Evolutionary conservation across 2,888 invertebrate species (phyloP), one percentile per base, ranked within the genome.

Genomic region (Epsilonema sp.): DNA sequence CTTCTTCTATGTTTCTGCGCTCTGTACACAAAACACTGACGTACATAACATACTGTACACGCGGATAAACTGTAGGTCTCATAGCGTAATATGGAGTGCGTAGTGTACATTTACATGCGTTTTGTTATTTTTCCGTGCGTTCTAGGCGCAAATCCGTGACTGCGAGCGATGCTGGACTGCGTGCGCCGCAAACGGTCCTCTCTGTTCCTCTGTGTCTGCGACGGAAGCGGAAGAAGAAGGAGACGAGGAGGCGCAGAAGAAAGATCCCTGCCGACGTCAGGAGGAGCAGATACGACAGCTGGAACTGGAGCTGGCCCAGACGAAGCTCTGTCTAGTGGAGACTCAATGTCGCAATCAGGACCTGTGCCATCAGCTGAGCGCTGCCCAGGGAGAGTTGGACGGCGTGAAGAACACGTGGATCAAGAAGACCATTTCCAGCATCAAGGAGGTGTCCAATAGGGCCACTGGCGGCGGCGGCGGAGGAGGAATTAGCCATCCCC

Each of bases 271-370:
- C 23, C 49, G 51, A 20, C 48, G 49, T 11, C 42, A 44, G 21
- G 52, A 54, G 25, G 42, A 49, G 31, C 46, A 49, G 26, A 48
- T 54, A 8, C 44, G 49, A 41, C 52, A 44, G 64, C 70, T 97
- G 20, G 97, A 97, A 66, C 71, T 92, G 49, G 92, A 97, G 62
- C 70, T 97, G 55, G 97, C 94, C 2, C 85, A 89, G 65, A 87
- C 92, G 1, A 97, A 97, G 67, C 71, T 97, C 54, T 89, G 87
- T 0, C 80, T 92, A 54, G 97, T 94, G 3, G 90, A 97, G 69
- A 84, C 89, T 1, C 85, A 92, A 70, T 92, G 92, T 70, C 78
- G 80, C 63, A 89, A 86, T 68, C 90, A 90, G 75, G 84, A 86
- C 66, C 70, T 94, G 52, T 83, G 82, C 37, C 90, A 94, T 69